Percentiles rank a stretch among this genome's conserved stretches.
Conservation (phyloP, 2,113 vertebrate genomes). For the Hydrolagus affinis region DNA sequence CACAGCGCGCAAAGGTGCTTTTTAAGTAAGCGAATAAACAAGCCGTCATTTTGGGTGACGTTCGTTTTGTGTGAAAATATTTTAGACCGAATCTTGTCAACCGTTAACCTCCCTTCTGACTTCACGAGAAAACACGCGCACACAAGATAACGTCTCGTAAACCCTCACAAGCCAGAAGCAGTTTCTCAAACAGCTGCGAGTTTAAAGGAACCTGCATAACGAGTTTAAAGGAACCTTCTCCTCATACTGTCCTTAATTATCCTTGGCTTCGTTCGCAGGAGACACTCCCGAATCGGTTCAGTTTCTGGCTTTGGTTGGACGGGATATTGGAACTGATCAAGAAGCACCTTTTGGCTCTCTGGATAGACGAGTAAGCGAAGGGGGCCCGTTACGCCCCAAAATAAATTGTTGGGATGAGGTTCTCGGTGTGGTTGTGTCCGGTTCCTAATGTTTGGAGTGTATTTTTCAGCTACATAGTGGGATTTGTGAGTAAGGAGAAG, state of each 20-base stretch:
- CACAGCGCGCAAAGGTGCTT: too few species aligned
- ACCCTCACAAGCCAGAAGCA: neutral
- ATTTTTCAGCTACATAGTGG: slow-evolving; percentile 76
- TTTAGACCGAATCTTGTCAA: too few species aligned
- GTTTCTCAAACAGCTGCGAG: neutral
- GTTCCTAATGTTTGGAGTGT: neutral
- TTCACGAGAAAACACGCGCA: too few species aligned
- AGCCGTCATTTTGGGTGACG: too few species aligned
- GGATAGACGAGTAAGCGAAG: slow-evolving; percentile 82
- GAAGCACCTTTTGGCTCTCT: slow-evolving; percentile 89
- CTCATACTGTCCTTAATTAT: neutral
- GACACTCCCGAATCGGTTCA: slow-evolving; percentile 83
- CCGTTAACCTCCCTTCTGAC: too few species aligned
- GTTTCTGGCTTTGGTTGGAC: slow-evolving; percentile 94
- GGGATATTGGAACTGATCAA: slow-evolving; percentile 93
- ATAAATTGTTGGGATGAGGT: neutral
- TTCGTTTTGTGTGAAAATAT: too few species aligned
- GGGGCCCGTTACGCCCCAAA: neutral
- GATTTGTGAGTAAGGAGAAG: slow-evolving; percentile 92
- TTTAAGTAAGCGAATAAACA: too few species aligned
- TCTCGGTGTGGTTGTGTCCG: neutral
- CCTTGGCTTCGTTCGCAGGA: slow-evolving; percentile 55
- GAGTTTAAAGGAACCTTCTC: neutral
- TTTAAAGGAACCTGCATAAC: neutral
- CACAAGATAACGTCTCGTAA: too few species aligned